phyloP scores from a whole-genome alignment of 2,888 invertebrate genomes.

The Troides helena region DNA sequence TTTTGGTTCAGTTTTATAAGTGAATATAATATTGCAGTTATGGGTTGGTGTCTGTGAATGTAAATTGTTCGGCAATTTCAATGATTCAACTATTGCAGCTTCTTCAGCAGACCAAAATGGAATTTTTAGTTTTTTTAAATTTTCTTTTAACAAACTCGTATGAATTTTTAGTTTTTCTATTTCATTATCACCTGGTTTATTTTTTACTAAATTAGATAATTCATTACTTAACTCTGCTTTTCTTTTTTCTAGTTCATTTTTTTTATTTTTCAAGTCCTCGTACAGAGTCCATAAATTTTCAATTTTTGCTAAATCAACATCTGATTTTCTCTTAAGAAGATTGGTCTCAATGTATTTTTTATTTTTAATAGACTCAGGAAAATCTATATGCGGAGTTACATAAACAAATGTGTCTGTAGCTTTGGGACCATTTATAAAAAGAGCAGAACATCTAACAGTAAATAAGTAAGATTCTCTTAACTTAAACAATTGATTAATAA shows the following conservation, averaged over 20 bases:
- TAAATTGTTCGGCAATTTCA: constrained; percentile 86
- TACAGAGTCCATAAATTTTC: constrained; percentile 82
- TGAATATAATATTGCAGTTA: constrained; percentile 55
- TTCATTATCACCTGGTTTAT: constrained; percentile 55
- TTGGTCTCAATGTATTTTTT: constrained; percentile 74
- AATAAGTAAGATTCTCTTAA: constrained; percentile 41
- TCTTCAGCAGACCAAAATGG: constrained; percentile 87
- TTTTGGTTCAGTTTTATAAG: constrained; percentile 47
- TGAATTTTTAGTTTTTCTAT: constrained; percentile 79
- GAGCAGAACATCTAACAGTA: constrained; percentile 71
- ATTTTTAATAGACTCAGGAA: constrained; percentile 77
- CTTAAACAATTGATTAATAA: constrained; percentile 26
- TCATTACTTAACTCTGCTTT: constrained; percentile 71
- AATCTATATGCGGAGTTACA: constrained; percentile 85
- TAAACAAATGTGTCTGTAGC: constrained; percentile 84
- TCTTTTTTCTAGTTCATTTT: constrained; percentile 73
- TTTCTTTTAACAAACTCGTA: constrained; percentile 78
- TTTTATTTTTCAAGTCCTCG: constrained; percentile 74
- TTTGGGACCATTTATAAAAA: constrained; percentile 85
- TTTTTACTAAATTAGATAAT: constrained; percentile 68
- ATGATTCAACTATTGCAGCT: constrained; percentile 81
- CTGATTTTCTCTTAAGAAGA: constrained; percentile 75
- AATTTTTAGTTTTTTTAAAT: constrained; percentile 82
- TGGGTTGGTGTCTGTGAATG: constrained; percentile 82
- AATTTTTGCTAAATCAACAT: constrained; percentile 78